phyloP scores from a whole-genome alignment of 2,888 invertebrate species.

The Margaritifera margaritifera region DNA sequence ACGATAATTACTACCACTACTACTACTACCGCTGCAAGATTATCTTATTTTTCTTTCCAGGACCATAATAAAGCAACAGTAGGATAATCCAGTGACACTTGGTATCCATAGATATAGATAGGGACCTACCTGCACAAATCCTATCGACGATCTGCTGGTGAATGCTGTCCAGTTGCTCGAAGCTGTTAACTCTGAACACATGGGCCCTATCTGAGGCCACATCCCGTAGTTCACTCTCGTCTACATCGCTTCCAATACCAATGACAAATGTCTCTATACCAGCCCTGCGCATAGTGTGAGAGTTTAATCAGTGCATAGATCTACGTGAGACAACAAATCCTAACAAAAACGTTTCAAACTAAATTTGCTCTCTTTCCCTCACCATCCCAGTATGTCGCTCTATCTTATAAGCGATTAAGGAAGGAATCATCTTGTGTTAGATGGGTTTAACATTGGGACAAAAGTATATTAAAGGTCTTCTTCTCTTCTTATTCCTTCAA shows the following conservation, averaged over 20 bases:
- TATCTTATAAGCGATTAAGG: no score
- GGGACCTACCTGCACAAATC: slow-evolving; percentile 36
- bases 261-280: slow-evolving; percentile 32
- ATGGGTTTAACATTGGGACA: no score
- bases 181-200: slow-evolving; percentile 17
- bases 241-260: slow-evolving; percentile 29
- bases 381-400: neutral
- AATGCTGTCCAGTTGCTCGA: slow-evolving; percentile 23
- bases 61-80: no score
- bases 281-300: slow-evolving; percentile 10
- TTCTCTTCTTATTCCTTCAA: no score
- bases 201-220: slow-evolving; percentile 28
- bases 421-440: no score
- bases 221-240: slow-evolving; percentile 15
- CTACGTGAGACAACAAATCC: no score
- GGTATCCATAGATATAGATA: neutral
- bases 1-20: no score
- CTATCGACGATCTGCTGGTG: slow-evolving; percentile 31
- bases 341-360: no score
- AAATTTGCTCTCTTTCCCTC: neutral
- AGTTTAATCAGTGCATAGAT: no score
- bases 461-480: no score
- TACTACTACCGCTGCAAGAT: neutral
- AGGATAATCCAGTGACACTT: no score
- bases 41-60: no score